Percentiles rank a stretch among this genome's conserved stretches.
These are phyloP conservation scores for Aplidium turbinatum DNA, from an alignment of 23 tunicate genomes.

Conservation along the genomic window DNA sequence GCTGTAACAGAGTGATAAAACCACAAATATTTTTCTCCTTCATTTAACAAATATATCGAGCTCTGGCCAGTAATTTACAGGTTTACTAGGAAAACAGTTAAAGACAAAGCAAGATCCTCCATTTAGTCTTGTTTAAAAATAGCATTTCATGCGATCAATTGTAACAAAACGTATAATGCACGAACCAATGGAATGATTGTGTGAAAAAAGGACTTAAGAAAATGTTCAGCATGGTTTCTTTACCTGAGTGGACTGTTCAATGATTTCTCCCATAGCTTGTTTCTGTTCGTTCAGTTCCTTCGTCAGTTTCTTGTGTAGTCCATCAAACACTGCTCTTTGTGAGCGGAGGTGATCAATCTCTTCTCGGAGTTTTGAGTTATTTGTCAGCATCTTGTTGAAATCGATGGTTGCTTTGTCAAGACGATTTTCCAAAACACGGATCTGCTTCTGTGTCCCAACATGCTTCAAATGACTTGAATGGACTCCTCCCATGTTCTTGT, in stretches of 20 bases:
- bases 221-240: too few species aligned
- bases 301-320: conserved; percentile 71
- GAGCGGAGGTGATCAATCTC: conserved; percentile 90
- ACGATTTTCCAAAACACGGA: conserved; percentile 80
- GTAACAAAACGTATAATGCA: too few species aligned
- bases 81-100: too few species aligned
- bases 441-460: conserved; percentile 85
- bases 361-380: conserved; percentile 73
- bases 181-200: too few species aligned
- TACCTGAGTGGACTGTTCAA: conserved; percentile 94
- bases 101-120: too few species aligned
- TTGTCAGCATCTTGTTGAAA: conserved; percentile 81
- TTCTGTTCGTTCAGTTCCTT: conserved; percentile 90
- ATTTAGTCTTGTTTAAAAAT: too few species aligned
- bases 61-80: too few species aligned
- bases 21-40: too few species aligned
- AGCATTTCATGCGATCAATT: too few species aligned
- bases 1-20: too few species aligned
- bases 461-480: conserved; percentile 87
- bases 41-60: too few species aligned
- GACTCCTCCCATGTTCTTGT: conserved; percentile 81
- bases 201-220: too few species aligned
- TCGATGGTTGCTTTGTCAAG: conserved; percentile 92
- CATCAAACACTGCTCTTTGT: conserved; percentile 86
- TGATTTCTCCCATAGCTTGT: conserved; percentile 76